Conservation (phyloP, 2,888 invertebrate species). For the Cyclophora punctaria region DNA sequence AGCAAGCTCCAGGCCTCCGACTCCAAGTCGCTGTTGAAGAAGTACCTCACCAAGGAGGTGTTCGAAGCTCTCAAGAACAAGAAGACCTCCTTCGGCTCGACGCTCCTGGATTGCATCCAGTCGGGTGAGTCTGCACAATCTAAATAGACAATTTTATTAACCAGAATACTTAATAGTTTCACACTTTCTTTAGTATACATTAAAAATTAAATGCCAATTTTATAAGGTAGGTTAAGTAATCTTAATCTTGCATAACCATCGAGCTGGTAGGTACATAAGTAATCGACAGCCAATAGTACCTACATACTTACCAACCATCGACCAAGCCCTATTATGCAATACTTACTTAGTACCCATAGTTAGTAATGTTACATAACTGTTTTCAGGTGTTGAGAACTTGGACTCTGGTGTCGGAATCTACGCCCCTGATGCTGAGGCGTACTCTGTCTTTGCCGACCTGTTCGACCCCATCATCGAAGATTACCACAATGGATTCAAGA, state of each 20-base stretch:
- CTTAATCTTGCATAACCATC: no score
- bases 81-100: conserved; percentile 95
- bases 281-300: no score
- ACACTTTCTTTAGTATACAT: no score
- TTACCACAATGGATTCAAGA: conserved; percentile 96
- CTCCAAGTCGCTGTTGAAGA: conserved; percentile 97
- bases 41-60: conserved; percentile 92
- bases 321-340: no score
- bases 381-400: conserved; percentile 91
- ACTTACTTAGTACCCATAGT: background rate
- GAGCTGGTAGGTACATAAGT: background rate
- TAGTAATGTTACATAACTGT: conserved; percentile 13
- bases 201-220: no score
- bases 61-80: conserved; percentile 94
- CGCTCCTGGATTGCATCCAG: conserved; percentile 94
- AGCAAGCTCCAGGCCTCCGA: conserved; percentile 90
- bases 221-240: no score
- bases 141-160: no score
- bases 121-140: conserved; percentile 80
- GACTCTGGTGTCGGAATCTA: conserved; percentile 98
- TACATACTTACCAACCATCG: no score
- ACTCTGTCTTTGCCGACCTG: conserved; percentile 91
- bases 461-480: conserved; percentile 99
- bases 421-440: conserved; percentile 97
- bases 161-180: no score